A percentile compares a stretch with the other conserved stretches of the same genome.
Evolutionary conservation across 2,797 vertebrate species (phyloP).

Genomic region (Acanthopagrus latus): DNA sequence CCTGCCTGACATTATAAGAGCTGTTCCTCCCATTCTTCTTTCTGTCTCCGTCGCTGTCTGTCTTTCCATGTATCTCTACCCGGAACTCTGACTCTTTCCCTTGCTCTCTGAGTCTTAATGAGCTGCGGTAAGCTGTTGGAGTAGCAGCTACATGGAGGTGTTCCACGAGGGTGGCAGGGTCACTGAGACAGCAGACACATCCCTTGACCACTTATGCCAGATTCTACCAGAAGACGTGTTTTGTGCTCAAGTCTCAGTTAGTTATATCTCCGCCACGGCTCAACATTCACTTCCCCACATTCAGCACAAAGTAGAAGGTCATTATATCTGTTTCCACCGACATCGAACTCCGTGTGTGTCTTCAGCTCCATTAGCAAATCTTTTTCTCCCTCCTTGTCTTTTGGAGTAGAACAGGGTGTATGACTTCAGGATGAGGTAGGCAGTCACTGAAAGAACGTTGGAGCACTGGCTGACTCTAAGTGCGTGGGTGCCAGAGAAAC

Average conservation of each 20-base stretch:
- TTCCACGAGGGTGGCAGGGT: conserved; percentile 57
- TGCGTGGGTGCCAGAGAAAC: conserved; percentile 84
- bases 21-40: conserved; percentile 61
- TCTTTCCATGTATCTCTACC: conserved; percentile 52
- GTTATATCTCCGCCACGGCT: conserved; percentile 43
- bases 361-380: conserved; percentile 69
- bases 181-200: conserved; percentile 52
- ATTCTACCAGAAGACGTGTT: conserved; percentile 41
- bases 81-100: conserved; percentile 36
- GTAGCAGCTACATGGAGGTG: conserved; percentile 44
- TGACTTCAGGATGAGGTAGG: conserved; percentile 80
- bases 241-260: conserved; percentile 47
- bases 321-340: conserved; percentile 64
- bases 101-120: conserved; percentile 58
- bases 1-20: conserved; percentile 61
- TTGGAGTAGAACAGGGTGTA: conserved; percentile 75
- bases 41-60: conserved; percentile 46
- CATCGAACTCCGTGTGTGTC: conserved; percentile 60
- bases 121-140: conserved; percentile 52
- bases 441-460: conserved; percentile 70
- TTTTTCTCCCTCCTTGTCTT: conserved; percentile 57
- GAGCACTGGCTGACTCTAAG: conserved; percentile 73
- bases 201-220: conserved; percentile 56
- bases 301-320: conserved; percentile 70
- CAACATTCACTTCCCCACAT: conserved; percentile 44